These are phyloP conservation scores for Pandemis heparana DNA, from an alignment of 2,888 invertebrate species.

Conservation along the genomic window DNA sequence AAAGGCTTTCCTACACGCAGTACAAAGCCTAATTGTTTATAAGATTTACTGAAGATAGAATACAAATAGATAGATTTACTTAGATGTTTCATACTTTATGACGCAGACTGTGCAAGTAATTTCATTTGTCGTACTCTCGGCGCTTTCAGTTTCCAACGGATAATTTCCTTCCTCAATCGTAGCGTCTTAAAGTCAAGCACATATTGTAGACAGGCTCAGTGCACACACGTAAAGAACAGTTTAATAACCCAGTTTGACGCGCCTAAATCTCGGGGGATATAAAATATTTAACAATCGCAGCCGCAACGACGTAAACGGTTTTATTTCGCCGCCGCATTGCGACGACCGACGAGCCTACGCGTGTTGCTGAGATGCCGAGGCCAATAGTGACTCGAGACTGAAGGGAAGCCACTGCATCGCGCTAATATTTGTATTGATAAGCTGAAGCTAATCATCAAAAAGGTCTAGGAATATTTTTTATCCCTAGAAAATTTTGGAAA, in stretches of 20 bases:
- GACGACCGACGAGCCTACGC: conserved; percentile 32
- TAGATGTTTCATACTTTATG: no score
- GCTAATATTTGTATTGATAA: no score
- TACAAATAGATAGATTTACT: no score
- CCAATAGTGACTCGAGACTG: neutral
- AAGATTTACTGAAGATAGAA: no score
- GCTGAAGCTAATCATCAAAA: no score
- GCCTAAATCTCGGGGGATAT: conserved; percentile 40
- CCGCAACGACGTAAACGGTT: conserved; percentile 41
- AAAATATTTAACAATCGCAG: conserved; percentile 43
- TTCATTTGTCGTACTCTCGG: no score
- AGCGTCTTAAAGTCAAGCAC: neutral
- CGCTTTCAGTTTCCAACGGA: neutral
- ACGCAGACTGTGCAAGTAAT: no score
- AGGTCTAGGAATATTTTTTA: no score
- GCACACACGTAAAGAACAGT: conserved; percentile 33
- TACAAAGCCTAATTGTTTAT: no score
- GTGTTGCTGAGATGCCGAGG: neutral
- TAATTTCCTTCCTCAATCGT: neutral
- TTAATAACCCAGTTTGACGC: conserved; percentile 41
- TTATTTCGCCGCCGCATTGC: conserved; percentile 36
- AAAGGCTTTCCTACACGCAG: no score
- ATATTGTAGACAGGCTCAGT: neutral
- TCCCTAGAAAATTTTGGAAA: no score
- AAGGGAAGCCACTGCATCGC: no score